Evolutionary conservation across 2,113 vertebrate genomes (phyloP), one percentile per base, ranked within the genome.

Genomic region (Lasiurus borealis): DNA sequence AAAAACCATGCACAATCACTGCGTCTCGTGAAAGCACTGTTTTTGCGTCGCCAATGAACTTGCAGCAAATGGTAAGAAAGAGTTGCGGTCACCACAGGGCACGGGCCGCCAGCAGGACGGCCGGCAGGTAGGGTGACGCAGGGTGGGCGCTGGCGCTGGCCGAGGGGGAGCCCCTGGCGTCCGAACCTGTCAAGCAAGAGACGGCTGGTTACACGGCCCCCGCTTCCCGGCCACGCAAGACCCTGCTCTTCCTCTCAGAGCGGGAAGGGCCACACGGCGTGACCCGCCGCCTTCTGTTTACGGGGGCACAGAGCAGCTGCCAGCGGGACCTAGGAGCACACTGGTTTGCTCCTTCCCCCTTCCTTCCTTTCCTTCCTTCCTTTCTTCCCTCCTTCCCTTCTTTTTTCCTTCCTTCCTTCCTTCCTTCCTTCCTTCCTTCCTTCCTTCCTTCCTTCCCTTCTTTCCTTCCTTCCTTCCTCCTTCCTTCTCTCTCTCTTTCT

Each of bases 141-240:
- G 94, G 95, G 90, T 96, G 96, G 59, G 96, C 86, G 68, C 36
- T 97, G 21, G 95, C 95, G 87, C 96, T 16, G 62, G 97, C 92
- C 2, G 98, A 98, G 52, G 98, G 97, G 21, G 99, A 99, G 62
- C 99, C 99, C 94, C 98, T 98, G 2, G 99, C 99, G 95, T 99
- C 99, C 99, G 99, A 99, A 98, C 98, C 99, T 99, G 98, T 54
- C 98, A 98, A 83, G 97, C 1, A 5, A 89, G 77, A 96, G 97
- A 96, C 0, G 46, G 50, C 2, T 59, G 34, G 14, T 97, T 88
- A 21, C 40, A 50, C 62, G 36, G 68, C 14, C 12, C 68, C 8
- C 2, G 19, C 29, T 0, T 4, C 75, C 0, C 46, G 2, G 16
- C 29, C 18, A 0, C 2, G 27, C 66, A 68, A 16, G 25, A 62